phyloP scores from a whole-genome alignment of 2,888 invertebrate genomes.

The Crossocerus cetratus region DNA sequence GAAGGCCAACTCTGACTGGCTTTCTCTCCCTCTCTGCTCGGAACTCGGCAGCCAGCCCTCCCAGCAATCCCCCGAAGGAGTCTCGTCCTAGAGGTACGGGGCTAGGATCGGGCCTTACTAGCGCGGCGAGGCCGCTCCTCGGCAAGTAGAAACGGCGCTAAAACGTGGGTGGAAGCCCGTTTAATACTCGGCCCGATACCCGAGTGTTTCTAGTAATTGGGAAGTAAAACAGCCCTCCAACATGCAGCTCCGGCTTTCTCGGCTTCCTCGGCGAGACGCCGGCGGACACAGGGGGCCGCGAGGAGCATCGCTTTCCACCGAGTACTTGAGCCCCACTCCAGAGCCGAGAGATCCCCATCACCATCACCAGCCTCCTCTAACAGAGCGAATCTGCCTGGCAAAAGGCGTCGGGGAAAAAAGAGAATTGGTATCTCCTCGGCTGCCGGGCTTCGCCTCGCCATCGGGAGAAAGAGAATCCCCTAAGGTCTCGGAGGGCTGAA shows the following conservation, averaged over 20 bases:
- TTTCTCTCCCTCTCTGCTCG: not conserved
- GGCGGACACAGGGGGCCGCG: too few species aligned
- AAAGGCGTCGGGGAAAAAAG: conserved; percentile 3
- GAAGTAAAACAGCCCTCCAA: conserved; percentile 66
- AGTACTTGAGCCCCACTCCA: not conserved
- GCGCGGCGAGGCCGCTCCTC: too few species aligned
- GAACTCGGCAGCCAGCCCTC: too few species aligned
- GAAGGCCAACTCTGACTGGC: conserved; percentile 13
- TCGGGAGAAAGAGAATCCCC: too few species aligned
- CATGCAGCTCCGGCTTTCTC: conserved; percentile 49
- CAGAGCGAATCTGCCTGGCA: conserved; percentile 1
- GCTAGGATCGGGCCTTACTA: too few species aligned
- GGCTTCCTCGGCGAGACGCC: too few species aligned
- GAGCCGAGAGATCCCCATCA: not conserved
- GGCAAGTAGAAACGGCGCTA: conserved; percentile 19
- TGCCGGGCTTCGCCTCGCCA: too few species aligned
- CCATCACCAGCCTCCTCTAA: not conserved
- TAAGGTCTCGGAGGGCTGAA: conserved; percentile 33
- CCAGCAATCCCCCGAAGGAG: too few species aligned
- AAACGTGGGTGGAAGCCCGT: conserved; percentile 36
- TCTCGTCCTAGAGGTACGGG: too few species aligned
- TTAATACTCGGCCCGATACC: conserved; percentile 63
- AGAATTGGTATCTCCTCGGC: conserved; percentile 20
- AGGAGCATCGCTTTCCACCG: too few species aligned
- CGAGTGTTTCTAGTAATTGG: conserved; percentile 69